Base-by-base conservation (phyloP, 2,888 invertebrate species). In the Lingula anatina region DNA sequence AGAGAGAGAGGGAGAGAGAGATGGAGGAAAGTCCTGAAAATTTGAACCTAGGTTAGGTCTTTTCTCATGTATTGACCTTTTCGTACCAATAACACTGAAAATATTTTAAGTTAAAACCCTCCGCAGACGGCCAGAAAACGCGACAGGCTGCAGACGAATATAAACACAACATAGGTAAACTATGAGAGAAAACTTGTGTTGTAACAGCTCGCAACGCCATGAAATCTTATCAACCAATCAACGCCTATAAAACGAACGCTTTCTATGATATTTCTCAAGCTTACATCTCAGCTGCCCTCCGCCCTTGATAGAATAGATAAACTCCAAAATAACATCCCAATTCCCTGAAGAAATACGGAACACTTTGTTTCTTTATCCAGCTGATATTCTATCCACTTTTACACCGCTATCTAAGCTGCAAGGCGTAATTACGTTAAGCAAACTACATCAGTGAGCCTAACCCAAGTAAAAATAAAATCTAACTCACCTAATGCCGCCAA, bases 401-500 rank as follows among this genome's bases (percentile, higher is more conserved):
- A n/a, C n/a, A n/a, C n/a, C n/a, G n/a, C n/a, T n/a, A n/a, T n/a
- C 9, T 9, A n/a, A 12, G 9, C 9, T 15, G 15, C 9, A 31
- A 31, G 15, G 9, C n/a, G 9, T 31, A n/a, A 31, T 12, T 15
- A 31, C 35, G 35, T 31, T 31, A n/a, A 31, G 15, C 9, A 31
- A 9, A 9, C 9, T 31, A n/a, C 35, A 9, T 15, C 35, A 12
- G 35, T 15, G 15, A 31, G 35, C 9, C 9, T 15, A 31, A n/a
- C 35, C 35, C 35, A 31, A 31, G 35, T n/a, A n/a, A n/a, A n/a
- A n/a, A n/a, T n/a, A n/a, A n/a, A 12, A 5, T 5, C 26, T 38
- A 20, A 57, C 66, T 64, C 50, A 75, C 75, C 72, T 44, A 70
- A 48, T 40, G 67, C 68, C 37, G 58, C 56, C 18, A 67, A 46